A percentile compares a stretch with the other conserved stretches of the same genome.
phyloP scores from a whole-genome alignment of 2,797 vertebrate genomes.

The Muscicapa striata region DNA sequence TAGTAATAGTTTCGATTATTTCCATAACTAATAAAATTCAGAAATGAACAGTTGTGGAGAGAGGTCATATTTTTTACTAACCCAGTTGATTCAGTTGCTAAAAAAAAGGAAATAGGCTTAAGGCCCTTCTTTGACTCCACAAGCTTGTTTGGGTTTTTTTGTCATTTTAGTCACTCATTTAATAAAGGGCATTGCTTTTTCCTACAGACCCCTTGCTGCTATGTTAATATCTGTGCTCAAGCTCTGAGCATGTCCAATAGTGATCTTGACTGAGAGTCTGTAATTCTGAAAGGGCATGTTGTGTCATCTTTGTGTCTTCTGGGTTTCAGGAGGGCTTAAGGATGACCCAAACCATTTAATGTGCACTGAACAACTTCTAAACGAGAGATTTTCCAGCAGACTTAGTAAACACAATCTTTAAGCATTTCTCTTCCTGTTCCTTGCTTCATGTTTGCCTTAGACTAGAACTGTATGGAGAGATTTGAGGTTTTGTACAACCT shows the following conservation, averaged over 20 bases:
- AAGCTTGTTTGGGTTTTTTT: not conserved
- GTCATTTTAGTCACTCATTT: not conserved
- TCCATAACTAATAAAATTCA: not conserved
- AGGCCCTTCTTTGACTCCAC: not conserved
- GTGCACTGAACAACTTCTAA: not conserved
- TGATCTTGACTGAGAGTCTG: not conserved
- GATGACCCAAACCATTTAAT: not conserved
- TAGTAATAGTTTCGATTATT: not conserved
- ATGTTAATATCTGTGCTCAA: not conserved
- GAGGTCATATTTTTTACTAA: not conserved
- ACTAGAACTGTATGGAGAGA: not conserved
- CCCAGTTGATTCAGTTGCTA: not conserved
- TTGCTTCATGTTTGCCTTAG: constrained; percentile 17
- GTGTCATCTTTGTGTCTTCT: not conserved
- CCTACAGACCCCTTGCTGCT: constrained; percentile 19
- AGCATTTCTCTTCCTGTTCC: not conserved
- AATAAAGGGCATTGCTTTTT: constrained; percentile 6
- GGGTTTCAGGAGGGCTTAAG: not conserved
- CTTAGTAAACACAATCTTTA: constrained; percentile 1
- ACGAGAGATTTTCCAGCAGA: not conserved
- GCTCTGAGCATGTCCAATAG: not conserved
- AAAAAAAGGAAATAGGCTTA: not conserved
- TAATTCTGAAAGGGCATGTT: constrained; percentile 3
- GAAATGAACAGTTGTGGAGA: not conserved
- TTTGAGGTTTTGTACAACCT: not conserved